Base-by-base conservation (phyloP, 2,888 invertebrate species). In the Kuschelorhynchus macadamiae region DNA sequence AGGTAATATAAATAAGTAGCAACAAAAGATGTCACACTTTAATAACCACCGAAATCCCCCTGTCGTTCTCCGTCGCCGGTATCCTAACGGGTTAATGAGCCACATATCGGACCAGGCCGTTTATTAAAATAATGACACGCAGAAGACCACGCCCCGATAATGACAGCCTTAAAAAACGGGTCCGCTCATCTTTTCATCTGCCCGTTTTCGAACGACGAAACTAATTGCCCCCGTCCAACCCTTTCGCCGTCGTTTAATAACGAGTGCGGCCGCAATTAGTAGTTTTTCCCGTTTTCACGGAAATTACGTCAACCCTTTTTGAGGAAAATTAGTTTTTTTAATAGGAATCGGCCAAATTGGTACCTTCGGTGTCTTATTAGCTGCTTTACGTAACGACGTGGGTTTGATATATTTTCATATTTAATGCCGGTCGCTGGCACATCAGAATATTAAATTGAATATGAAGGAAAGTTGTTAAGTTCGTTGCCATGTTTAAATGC, bases 51-150 rank as follows among this genome's bases (percentile, higher is more conserved):
- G 3, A 3, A 3, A 42, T 14, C 11, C 53, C 18, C 21, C 44
- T 12, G 32, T 11, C 25, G 50, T 25, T 61, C 33, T 49, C 49
- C 47, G 25, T 25, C 25, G 32, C 41, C 61, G 30, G 42, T 41
- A 18, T 16, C 17, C 36, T 55, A 67, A 67, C 67, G 67, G 61
- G 61, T 67, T 67, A 67, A 67, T 61, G 67, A 67, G 61, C 30
- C 41, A 20, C 16, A 47, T 36, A 52, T 44, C 32, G 50, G 25
- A 44, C 47, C 70, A 74, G 76, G 76, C 76, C 75, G 76, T 79
- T 79, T 79, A 79, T 78, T 78, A 79, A 76, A 77, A 78, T 79
- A 79, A 78, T 78, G 77, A 77, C 77, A 77, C 60, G 64, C 76
- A 75, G 60, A 7, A 9, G 25, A 55, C 67, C 78, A 77, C 77